Conservation (phyloP, 2,113 vertebrate species). For the Hydropotes inermis region DNA sequence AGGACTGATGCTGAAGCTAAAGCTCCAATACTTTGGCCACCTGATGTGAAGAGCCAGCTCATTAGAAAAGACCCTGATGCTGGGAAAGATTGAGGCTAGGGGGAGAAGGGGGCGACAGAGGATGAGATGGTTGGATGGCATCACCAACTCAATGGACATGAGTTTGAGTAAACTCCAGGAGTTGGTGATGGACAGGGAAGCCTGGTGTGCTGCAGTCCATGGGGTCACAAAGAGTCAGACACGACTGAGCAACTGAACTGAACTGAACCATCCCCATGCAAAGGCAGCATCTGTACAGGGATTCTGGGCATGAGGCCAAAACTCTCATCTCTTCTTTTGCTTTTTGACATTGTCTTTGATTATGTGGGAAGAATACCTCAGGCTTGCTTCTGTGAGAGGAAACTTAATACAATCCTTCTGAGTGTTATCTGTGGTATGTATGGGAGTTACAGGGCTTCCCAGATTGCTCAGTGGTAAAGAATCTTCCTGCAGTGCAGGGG, state of each 20-base stretch:
- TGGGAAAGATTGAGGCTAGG: background rate
- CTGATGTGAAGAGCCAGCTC: background rate
- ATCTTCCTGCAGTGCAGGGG: background rate
- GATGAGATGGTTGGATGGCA: background rate
- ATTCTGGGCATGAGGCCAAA: background rate
- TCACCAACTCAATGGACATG: background rate
- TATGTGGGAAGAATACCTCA: background rate
- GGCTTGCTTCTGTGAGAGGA: background rate
- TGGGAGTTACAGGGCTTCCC: background rate
- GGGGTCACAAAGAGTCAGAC: background rate
- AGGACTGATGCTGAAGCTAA: background rate
- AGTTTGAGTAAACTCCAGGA: background rate
- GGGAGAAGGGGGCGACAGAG: background rate
- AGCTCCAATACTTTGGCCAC: background rate
- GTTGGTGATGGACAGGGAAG: background rate
- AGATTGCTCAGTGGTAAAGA: background rate
- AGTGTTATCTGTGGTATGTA: background rate
- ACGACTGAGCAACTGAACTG: background rate
- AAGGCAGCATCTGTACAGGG: background rate
- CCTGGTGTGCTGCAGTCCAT: background rate
- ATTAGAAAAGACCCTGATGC: background rate
- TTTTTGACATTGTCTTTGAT: background rate
- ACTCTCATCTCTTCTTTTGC: background rate
- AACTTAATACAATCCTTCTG: background rate
- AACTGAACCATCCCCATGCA: background rate